phyloP scores from a whole-genome alignment of 2,113 vertebrate species.

The Dipodomys stephensi region DNA sequence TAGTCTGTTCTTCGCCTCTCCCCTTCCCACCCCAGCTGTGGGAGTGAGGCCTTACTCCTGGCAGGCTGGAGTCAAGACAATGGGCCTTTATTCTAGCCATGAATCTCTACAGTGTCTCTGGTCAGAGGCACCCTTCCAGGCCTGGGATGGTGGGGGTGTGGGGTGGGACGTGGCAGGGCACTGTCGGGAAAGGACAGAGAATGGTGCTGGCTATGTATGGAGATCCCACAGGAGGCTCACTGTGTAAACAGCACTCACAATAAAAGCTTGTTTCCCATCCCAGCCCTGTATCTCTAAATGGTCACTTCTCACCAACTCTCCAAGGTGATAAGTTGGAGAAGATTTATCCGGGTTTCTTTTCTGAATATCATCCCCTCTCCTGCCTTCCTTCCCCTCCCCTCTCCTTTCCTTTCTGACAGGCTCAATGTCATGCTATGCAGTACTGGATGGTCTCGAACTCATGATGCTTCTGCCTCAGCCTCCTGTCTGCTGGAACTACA shows the following conservation, averaged over 20 bases:
- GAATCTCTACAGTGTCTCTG: conserved; percentile 76
- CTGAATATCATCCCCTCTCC: neutral
- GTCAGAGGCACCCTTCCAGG: conserved; percentile 35
- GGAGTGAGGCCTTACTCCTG: conserved; percentile 29
- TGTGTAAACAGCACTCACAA: conserved; percentile 39
- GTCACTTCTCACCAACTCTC: neutral
- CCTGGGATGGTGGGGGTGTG: conserved; percentile 42
- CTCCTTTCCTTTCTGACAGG: neutral
- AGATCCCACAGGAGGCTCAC: conserved; percentile 24
- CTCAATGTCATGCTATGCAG: neutral
- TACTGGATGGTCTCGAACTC: neutral
- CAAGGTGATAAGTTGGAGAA: neutral
- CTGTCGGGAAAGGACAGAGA: neutral
- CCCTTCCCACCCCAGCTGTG: conserved; percentile 61
- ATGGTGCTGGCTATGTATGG: conserved; percentile 11
- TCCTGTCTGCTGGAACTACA: too few relatives aligned
- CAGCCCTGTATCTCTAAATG: neutral
- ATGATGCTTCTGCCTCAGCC: too few relatives aligned
- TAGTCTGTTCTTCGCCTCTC: neutral
- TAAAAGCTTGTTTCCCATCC: conserved; percentile 40
- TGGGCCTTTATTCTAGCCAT: conserved; percentile 73
- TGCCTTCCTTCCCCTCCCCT: neutral
- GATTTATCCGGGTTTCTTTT: neutral
- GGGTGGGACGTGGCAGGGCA: neutral
- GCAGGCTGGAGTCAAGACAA: conserved; percentile 67